Percentiles rank a stretch among this genome's conserved stretches.
Conservation (phyloP, 2,797 vertebrate species). For the Harpagifer antarcticus region DNA sequence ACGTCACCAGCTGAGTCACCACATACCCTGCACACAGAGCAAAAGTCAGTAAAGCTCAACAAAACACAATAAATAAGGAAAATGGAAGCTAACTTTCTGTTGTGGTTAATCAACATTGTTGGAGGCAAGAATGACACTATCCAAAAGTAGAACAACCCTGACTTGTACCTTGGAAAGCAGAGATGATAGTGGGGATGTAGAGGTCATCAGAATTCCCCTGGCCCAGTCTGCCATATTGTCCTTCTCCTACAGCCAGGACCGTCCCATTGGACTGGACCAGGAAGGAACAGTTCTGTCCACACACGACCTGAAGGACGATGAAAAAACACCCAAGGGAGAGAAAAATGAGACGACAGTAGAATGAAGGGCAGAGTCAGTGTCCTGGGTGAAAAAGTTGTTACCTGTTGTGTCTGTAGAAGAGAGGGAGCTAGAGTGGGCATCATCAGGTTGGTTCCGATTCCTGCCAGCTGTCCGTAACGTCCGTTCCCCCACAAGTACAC, state of each 20-base stretch:
- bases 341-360: conserved; percentile 13
- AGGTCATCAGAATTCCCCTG: conserved; percentile 90
- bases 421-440: conserved; percentile 82
- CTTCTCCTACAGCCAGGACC: conserved; percentile 87
- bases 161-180: conserved; percentile 85
- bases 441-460: conserved; percentile 82
- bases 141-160: not conserved
- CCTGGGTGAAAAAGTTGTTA: conserved; percentile 32
- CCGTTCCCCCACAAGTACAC: conserved; percentile 89
- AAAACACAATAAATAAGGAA: not conserved
- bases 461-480: conserved; percentile 86
- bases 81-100: not conserved
- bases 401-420: conserved; percentile 87
- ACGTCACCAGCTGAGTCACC: conserved; percentile 87
- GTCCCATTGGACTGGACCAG: conserved; percentile 87
- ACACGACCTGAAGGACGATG: conserved; percentile 82
- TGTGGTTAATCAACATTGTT: not conserved
- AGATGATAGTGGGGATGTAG: conserved; percentile 86
- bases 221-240: conserved; percentile 87
- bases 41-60: conserved; percentile 9
- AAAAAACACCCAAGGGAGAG: conserved; percentile 24
- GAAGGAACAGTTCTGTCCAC: conserved; percentile 90
- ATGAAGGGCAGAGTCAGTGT: not conserved
- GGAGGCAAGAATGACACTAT: not conserved
- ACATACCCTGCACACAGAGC: conserved; percentile 80